Evolutionary conservation across 2,888 invertebrate genomes (phyloP), one percentile per base, ranked within the genome.

Genomic region (Nysson spinosus): DNA sequence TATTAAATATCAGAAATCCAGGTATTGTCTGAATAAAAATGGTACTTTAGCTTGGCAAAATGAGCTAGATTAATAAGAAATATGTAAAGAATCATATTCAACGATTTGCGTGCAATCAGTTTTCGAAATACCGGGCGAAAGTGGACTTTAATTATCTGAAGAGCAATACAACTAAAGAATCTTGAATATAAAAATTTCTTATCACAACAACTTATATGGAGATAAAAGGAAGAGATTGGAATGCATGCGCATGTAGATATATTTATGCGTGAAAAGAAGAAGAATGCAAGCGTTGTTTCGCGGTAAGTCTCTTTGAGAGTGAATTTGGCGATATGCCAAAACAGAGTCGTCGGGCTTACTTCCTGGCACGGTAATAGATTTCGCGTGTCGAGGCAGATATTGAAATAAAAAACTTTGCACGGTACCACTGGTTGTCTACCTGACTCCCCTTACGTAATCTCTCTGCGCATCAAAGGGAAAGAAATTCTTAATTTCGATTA

Each of bases 291-390:
- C 51, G 51, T 66, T 61, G 54, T 54, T 63, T 63, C 39, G 58
- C 40, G 47, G 47, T 51, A 49, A 49, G 39, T 61, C 60, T 55
- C 63, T 73, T 72, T 60, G 71, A 70, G 61, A 61, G 34, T 17
- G 54, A 51, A 37, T n/a, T 55, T 79, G 77, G 77, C 75, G n/a
- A 11, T 0, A 9, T 3, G 64, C 76, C 78, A 77, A 55, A 32
- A 54, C 42, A 24, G 54, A 55, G 43, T 56, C 72, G 65, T 50
- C 32, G 63, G 40, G 46, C 54, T 58, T 71, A 73, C 69, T 74
- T 67, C 69, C 55, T 42, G 50, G 51, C 69, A 35, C 58, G 57
- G 64, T 68, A 72, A 69, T 66, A 72, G 66, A 64, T 72, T 60
- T 64, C 55, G 28, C 39, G 32, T 43, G 52, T 54, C 30, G 17